A percentile compares a stretch with the other conserved stretches of the same genome.
Evolutionary conservation across 2,888 invertebrate species (phyloP).

Genomic region (Heliothis peltigera): DNA sequence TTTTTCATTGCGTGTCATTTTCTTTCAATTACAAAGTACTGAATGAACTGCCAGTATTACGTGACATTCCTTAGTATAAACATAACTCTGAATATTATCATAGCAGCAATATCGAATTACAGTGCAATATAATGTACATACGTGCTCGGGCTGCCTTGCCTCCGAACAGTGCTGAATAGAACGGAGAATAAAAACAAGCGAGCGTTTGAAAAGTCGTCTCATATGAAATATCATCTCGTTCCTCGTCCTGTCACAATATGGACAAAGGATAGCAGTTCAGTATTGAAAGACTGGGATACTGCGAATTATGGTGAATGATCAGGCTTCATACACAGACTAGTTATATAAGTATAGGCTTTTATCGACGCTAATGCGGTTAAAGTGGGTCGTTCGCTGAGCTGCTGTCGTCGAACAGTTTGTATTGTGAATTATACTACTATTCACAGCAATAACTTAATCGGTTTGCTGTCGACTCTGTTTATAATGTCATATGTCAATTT

Average conservation of each 20-base stretch:
- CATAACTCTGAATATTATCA: conserved; percentile 67
- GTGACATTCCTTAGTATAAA: conserved; percentile 69
- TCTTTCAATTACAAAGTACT: conserved; percentile 75
- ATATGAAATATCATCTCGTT: conserved; percentile 71
- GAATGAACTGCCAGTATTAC: conserved; percentile 71
- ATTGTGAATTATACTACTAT: conserved; percentile 18
- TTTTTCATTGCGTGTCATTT: conserved; percentile 57
- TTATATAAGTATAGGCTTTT: conserved; percentile 27
- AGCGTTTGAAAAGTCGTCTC: conserved; percentile 67
- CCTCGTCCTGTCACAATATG: conserved; percentile 54
- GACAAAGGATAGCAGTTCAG: conserved; percentile 25
- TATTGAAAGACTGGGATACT: conserved; percentile 20
- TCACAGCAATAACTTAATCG: conserved; percentile 32
- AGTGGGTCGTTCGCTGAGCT: conserved; percentile 18
- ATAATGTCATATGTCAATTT: conserved; percentile 20
- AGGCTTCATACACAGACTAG: conserved; percentile 19
- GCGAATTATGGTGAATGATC: conserved; percentile 36
- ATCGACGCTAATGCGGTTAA: conserved; percentile 39
- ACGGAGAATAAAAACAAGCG: conserved; percentile 67
- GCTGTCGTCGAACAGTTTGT: conserved; percentile 17
- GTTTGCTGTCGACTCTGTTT: conserved; percentile 20
- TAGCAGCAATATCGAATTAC: conserved; percentile 71
- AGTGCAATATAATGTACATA: conserved; percentile 65
- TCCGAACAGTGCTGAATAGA: conserved; percentile 53
- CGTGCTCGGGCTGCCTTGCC: conserved; percentile 45